Conservation (phyloP, 92 coral and sea anemone species). For the Pocillopora grandis region DNA sequence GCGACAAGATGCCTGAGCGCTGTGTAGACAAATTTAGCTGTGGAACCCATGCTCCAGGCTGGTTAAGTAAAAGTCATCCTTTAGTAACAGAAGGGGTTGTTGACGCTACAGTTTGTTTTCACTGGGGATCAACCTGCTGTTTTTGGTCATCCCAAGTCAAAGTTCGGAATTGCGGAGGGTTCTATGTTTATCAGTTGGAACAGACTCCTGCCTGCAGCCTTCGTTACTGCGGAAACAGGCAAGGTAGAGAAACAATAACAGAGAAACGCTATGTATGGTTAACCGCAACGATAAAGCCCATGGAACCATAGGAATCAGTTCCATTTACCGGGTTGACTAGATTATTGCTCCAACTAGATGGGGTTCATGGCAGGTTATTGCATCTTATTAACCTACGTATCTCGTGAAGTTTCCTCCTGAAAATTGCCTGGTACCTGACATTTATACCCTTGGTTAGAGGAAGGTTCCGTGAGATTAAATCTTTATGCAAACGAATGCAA, state of each 20-base stretch:
- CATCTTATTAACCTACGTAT: too few relatives aligned
- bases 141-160: not conserved
- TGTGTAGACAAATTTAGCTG: slow-evolving; percentile 29
- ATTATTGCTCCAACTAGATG: too few relatives aligned
- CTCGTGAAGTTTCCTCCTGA: too few relatives aligned
- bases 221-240: slow-evolving; percentile 33
- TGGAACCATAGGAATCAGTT: too few relatives aligned
- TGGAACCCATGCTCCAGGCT: slow-evolving; percentile 43
- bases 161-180: slow-evolving; percentile 30
- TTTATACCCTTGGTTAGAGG: too few relatives aligned
- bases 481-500: too few relatives aligned
- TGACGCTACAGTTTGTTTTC: slow-evolving; percentile 18
- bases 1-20: slow-evolving; percentile 17
- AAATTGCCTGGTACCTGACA: too few relatives aligned
- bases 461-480: too few relatives aligned
- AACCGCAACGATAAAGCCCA: too few relatives aligned
- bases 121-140: slow-evolving; percentile 34
- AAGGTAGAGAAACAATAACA: not conserved
- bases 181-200: slow-evolving; percentile 14
- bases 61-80: slow-evolving; percentile 27
- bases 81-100: slow-evolving; percentile 23
- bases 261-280: too few relatives aligned
- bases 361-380: too few relatives aligned
- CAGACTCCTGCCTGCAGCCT: slow-evolving; percentile 12
- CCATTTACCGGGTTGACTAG: too few relatives aligned